These are phyloP conservation scores for Zoanthus sociatus DNA, from an alignment of 92 coral and sea anemone genomes.

Conservation along the genomic window DNA sequence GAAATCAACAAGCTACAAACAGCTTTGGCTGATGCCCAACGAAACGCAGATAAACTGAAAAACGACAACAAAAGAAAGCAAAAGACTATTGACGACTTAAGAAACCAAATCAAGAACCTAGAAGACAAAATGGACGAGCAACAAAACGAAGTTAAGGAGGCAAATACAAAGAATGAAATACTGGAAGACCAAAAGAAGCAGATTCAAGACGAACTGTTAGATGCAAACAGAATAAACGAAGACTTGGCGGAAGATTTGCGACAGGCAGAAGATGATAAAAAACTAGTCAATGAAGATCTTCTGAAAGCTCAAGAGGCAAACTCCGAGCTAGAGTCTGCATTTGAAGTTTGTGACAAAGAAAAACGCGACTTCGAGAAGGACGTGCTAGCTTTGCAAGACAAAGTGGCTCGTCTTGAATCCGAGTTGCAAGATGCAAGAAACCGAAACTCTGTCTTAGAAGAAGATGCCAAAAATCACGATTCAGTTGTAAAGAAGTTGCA, in stretches of 20 bases:
- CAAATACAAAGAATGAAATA: conserved; percentile 90
- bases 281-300: conserved; percentile 83
- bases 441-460: conserved; percentile 77
- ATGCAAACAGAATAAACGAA: conserved; percentile 84
- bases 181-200: conserved; percentile 97
- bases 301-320: conserved; percentile 75
- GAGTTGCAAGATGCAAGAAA: conserved; percentile 88
- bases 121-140: conserved; percentile 87
- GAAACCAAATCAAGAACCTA: conserved; percentile 84
- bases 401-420: conserved; percentile 78
- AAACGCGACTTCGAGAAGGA: conserved; percentile 90
- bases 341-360: conserved; percentile 83
- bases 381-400: conserved; percentile 77
- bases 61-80: conserved; percentile 91
- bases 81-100: conserved; percentile 90
- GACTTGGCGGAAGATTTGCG: conserved; percentile 84
- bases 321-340: conserved; percentile 88
- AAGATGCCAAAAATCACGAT: conserved; percentile 82
- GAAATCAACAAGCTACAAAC: conserved; percentile 84
- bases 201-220: conserved; percentile 86
- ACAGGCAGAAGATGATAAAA: conserved; percentile 79
- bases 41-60: conserved; percentile 82
- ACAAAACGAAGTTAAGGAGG: conserved; percentile 88
- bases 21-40: conserved; percentile 83
- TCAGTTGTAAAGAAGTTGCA: conserved; percentile 73